These are phyloP conservation scores for Andrena fulva DNA, from an alignment of 2,888 invertebrate genomes.

Conservation along the genomic window DNA sequence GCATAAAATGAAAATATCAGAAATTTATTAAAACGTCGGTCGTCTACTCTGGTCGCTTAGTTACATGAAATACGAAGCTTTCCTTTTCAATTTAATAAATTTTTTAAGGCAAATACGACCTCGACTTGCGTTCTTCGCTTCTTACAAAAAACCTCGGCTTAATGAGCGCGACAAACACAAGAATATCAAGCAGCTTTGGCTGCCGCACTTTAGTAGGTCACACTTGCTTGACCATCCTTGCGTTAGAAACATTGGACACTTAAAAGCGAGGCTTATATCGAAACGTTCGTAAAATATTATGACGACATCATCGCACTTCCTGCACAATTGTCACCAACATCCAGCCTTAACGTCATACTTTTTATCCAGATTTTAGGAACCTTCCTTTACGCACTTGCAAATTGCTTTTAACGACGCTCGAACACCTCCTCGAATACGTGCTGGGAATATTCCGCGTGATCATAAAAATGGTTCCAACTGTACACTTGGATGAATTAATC, in stretches of 20 bases:
- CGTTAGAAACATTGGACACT: constrained; percentile 9
- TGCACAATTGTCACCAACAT: constrained; percentile 18
- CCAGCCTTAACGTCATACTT: background rate
- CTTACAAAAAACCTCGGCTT: background rate
- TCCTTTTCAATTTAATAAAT: background rate
- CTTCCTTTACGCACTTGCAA: background rate
- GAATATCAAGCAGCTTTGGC: background rate
- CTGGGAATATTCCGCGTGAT: background rate
- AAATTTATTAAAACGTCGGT: background rate
- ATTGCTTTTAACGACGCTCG: constrained; percentile 1
- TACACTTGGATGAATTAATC: background rate
- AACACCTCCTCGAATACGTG: background rate
- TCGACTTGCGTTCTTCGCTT: background rate
- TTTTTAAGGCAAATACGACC: background rate
- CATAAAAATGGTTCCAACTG: background rate
- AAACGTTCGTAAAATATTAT: constrained; percentile 2
- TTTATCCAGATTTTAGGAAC: background rate
- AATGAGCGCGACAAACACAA: constrained; percentile 18
- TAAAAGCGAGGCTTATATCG: background rate
- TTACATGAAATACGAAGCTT: background rate
- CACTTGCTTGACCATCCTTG: constrained; percentile 18
- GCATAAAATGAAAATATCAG: background rate
- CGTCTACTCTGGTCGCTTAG: background rate
- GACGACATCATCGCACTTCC: constrained; percentile 2
- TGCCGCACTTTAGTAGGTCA: constrained; percentile 48